Evolutionary conservation across 2,113 vertebrate species (phyloP).

Genomic region (Meles meles): DNA sequence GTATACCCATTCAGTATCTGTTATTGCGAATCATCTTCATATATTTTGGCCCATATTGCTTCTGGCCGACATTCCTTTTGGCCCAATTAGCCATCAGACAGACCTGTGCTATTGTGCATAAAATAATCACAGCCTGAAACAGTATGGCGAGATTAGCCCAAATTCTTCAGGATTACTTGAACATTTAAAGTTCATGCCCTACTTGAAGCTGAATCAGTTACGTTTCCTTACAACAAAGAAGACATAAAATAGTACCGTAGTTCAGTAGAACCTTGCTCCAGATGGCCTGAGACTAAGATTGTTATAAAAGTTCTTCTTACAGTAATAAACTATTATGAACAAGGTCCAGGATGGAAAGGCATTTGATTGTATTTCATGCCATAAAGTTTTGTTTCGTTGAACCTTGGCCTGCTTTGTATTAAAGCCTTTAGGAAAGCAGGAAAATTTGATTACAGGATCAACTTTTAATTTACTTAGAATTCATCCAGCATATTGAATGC

Average conservation of each 20-base stretch:
- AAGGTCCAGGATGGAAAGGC: not conserved
- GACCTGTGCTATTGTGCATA: not conserved
- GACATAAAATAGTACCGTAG: not conserved
- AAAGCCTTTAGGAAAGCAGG: not conserved
- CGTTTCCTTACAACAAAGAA: conserved; percentile 10
- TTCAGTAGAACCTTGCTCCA: not conserved
- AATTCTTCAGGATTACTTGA: conserved; percentile 10
- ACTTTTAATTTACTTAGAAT: conserved; percentile 32
- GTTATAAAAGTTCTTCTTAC: conserved; percentile 15
- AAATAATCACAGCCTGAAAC: conserved; percentile 16
- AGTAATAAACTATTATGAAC: not conserved
- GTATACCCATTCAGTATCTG: not conserved
- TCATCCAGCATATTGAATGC: not conserved
- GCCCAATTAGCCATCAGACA: not conserved
- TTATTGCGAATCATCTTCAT: not conserved
- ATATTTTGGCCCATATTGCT: not conserved
- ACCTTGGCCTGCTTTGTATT: not conserved
- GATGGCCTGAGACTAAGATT: not conserved
- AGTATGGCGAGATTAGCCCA: not conserved
- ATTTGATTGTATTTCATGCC: conserved; percentile 5
- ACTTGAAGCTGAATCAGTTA: not conserved
- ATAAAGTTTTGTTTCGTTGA: not conserved
- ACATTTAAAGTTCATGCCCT: conserved; percentile 17
- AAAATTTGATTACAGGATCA: not conserved
- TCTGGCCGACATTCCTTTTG: not conserved